Evolutionary conservation across 2,888 invertebrate species (phyloP).

Genomic region (Cremastobaeus sp.): DNA sequence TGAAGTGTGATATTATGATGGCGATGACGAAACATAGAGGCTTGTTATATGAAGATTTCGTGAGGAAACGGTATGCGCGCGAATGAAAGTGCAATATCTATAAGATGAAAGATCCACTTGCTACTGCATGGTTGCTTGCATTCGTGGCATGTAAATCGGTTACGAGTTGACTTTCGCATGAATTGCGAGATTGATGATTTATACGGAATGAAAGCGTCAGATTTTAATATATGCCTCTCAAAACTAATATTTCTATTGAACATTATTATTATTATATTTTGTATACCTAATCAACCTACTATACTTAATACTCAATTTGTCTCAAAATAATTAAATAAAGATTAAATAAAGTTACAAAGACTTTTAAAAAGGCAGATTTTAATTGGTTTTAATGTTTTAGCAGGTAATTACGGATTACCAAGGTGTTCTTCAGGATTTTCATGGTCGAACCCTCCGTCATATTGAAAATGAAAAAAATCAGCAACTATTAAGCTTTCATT

Average conservation of each 20-base stretch:
- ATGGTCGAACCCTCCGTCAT: slow-evolving; percentile 61
- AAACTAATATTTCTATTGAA: slow-evolving; percentile 10
- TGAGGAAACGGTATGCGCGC: slow-evolving; percentile 42
- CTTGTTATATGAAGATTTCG: slow-evolving; percentile 27
- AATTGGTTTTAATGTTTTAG: slow-evolving; percentile 1
- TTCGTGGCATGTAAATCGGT: slow-evolving; percentile 61
- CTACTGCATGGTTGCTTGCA: slow-evolving; percentile 57
- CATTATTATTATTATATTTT: neutral
- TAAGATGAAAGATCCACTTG: slow-evolving; percentile 52
- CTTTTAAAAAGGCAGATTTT: neutral
- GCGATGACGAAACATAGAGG: slow-evolving; percentile 28
- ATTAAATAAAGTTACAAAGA: neutral
- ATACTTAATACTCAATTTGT: no score
- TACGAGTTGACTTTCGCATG: slow-evolving; percentile 34
- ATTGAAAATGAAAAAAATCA: slow-evolving; percentile 12
- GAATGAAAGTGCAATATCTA: slow-evolving; percentile 57
- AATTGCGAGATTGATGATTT: slow-evolving; percentile 50
- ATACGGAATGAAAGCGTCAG: slow-evolving; percentile 45
- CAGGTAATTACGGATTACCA: slow-evolving; percentile 71
- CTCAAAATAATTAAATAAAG: no score
- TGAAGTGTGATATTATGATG: slow-evolving; percentile 16
- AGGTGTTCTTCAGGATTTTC: slow-evolving; percentile 66
- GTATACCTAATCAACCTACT: no score
- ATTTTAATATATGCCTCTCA: slow-evolving; percentile 17
- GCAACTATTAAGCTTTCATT: neutral